These are phyloP conservation scores for Cremastinae sp. DNA, from an alignment of 2,888 invertebrate genomes.

Conservation along the genomic window DNA sequence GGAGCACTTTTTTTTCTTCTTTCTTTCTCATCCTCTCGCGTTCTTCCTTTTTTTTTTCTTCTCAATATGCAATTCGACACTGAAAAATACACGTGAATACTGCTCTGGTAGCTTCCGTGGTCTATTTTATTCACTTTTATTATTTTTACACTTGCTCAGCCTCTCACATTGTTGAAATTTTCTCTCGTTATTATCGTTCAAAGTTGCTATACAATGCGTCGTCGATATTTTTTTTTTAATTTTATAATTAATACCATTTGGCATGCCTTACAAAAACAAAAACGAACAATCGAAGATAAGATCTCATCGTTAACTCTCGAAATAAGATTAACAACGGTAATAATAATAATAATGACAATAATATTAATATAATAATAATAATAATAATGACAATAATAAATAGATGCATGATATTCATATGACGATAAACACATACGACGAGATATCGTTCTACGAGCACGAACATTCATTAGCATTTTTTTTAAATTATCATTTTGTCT, in stretches of 20 bases:
- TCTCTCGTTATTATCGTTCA: conserved; percentile 5
- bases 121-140: conserved; percentile 25
- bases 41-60: conserved; percentile 17
- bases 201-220: conserved; percentile 9
- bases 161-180: conserved; percentile 21
- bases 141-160: conserved; percentile 36
- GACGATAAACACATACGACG: conserved; percentile 52
- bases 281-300: conserved; percentile 15
- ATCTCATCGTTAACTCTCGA: conserved; percentile 31
- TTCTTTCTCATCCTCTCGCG: conserved; percentile 15
- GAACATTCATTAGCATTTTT: conserved; percentile 58
- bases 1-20: conserved; percentile 30
- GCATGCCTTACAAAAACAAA: conserved; percentile 6
- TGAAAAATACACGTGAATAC: conserved; percentile 58
- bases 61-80: conserved; percentile 46
- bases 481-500: conserved; percentile 26
- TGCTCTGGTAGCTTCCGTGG: conserved; percentile 41
- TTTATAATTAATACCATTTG: conserved; percentile 14
- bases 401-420: conserved; percentile 39
- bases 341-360: conserved; percentile 30
- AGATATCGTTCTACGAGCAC: conserved; percentile 51
- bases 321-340: conserved; percentile 18
- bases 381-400: conserved; percentile 38
- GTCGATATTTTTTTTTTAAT: background rate
- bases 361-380: conserved; percentile 37